Base-by-base conservation (phyloP, 2,113 vertebrate genomes). In the Fulica atra region DNA sequence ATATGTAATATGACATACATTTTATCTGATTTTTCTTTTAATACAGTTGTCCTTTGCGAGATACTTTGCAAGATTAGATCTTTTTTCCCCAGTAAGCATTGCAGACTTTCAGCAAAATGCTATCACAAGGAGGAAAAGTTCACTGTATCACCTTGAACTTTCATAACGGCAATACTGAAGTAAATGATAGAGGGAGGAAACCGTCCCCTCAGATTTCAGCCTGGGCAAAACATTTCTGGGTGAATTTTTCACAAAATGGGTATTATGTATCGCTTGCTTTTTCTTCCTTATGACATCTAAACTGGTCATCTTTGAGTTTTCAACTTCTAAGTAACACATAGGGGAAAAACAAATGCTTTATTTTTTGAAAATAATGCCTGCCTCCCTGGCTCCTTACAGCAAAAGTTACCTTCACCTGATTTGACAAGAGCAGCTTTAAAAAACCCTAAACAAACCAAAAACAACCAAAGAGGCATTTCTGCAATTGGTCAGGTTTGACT, bases 21-120 rank as follows among this genome's bases (percentile, higher is more conserved):
- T 88, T 92, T 78, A 50, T 89, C 84, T 68, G 61, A 84, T 92
- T 89, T 96, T 95, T 77, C 70, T 95, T 93, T 95, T 38, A 83
- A 91, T 74, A 44, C 64, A 33, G 85, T 96, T 81, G 80, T 86
- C 91, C 84, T 94, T 88, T 86, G 86, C 72, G 66, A 35, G 72
- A 48, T 90, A 24, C 94, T 95, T 96, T 94, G 68, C 86, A 93
- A 81, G 72, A 90, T 80, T 63, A 84, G 85, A 54, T 82, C 51
- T 95, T 95, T 46, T 95, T 94, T 60, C 21, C 36, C 21, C 36
- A 42, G 0, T 59, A 50, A 92, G 9, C 44, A 20, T 65, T 72
- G 38, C 69, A 84, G 64, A 28, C 60, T 82, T 89, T 69, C 57
- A 68, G 38, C 42, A 92, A 86, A 92, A 86, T 0, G 8, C 61